Percentiles rank a stretch among this genome's conserved stretches.
These are phyloP conservation scores for Dryocosmus kuriphilus DNA, from an alignment of 2,888 invertebrate genomes.

Conservation along the genomic window DNA sequence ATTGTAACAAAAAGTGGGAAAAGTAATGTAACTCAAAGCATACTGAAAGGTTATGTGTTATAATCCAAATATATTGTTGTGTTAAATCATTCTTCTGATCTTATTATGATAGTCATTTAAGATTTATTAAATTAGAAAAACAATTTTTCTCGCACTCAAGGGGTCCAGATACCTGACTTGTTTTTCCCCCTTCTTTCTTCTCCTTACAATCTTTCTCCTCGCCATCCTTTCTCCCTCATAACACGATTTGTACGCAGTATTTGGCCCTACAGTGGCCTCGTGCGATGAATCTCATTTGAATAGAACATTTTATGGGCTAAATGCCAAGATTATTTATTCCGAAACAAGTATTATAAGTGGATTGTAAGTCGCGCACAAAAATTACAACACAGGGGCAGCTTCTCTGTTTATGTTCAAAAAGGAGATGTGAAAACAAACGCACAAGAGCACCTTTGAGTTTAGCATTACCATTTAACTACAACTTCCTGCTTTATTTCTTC, in stretches of 20 bases:
- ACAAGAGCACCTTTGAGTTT: slow-evolving; percentile 34
- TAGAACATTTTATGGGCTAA: slow-evolving; percentile 38
- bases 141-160: slow-evolving; percentile 35
- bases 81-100: background rate
- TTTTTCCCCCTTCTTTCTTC: slow-evolving; percentile 11
- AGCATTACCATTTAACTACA: slow-evolving; percentile 12
- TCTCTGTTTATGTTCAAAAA: slow-evolving; percentile 26
- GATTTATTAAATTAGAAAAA: slow-evolving; percentile 23
- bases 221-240: slow-evolving; percentile 26
- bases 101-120: background rate
- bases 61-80: background rate
- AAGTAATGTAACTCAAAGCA: no score
- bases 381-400: slow-evolving; percentile 21
- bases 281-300: slow-evolving; percentile 40
- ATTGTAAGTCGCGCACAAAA: slow-evolving; percentile 29
- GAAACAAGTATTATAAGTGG: slow-evolving; percentile 37
- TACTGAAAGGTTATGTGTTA: background rate
- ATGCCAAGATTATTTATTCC: slow-evolving; percentile 37
- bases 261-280: slow-evolving; percentile 33
- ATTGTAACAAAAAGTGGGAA: background rate
- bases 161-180: background rate
- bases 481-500: slow-evolving; percentile 22
- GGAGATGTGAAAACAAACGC: slow-evolving; percentile 36
- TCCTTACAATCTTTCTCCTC: slow-evolving; percentile 9
- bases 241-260: slow-evolving; percentile 35